Evolutionary conservation across 2,113 vertebrate species (phyloP).

Genomic region (Ictalurus punctatus): DNA sequence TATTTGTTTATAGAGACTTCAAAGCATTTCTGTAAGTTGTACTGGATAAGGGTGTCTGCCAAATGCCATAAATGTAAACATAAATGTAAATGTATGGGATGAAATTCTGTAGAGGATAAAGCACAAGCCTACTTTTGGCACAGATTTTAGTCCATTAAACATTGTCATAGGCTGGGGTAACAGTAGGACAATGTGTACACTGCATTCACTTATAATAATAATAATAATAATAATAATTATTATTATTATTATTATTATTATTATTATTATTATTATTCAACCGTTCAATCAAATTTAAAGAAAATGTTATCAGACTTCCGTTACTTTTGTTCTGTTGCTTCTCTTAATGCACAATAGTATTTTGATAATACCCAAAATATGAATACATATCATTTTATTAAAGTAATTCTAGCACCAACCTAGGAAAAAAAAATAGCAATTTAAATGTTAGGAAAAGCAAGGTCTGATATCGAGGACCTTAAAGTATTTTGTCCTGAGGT

Average conservation of each 20-base stretch:
- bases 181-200: not conserved
- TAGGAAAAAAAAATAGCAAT: not conserved
- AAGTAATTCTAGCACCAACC: not conserved
- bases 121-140: not conserved
- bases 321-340: not conserved
- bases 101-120: not conserved
- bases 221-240: too few relatives aligned
- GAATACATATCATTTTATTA: not conserved
- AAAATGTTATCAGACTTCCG: not conserved
- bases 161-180: not conserved
- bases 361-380: not conserved
- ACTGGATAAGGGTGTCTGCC: too few relatives aligned
- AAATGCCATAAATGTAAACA: too few relatives aligned
- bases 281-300: not conserved
- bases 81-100: too few relatives aligned
- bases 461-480: not conserved
- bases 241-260: too few relatives aligned
- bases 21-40: too few relatives aligned
- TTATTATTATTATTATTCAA: not conserved
- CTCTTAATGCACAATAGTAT: not conserved
- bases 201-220: not conserved
- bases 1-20: too few relatives aligned
- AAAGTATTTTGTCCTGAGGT: not conserved
- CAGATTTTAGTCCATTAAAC: not conserved
- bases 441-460: not conserved